A percentile compares a stretch with the other conserved stretches of the same genome.
Conservation (phyloP, 2,113 vertebrate genomes). For the Podiceps cristatus region DNA sequence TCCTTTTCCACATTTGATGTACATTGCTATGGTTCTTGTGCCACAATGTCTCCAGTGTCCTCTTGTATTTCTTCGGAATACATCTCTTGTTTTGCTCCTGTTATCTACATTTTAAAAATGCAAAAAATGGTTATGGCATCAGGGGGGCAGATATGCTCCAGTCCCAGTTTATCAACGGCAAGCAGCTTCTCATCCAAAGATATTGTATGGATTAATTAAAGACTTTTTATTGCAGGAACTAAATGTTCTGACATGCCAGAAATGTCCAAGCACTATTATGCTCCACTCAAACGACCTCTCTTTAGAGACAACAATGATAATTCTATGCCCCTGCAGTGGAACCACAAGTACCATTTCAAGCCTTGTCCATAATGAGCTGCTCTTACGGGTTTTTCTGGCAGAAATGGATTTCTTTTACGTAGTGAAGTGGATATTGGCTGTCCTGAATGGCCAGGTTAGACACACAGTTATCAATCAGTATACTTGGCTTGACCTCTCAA, state of each 20-base stretch:
- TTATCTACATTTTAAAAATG: background rate
- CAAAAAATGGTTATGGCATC: background rate
- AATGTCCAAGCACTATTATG: conserved; percentile 69
- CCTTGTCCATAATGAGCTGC: conserved; percentile 66
- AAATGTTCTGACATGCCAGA: conserved; percentile 74
- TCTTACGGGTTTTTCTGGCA: conserved; percentile 62
- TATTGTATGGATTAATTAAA: conserved; percentile 65
- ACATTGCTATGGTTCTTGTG: background rate
- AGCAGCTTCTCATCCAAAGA: conserved; percentile 51
- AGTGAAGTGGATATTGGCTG: conserved; percentile 48
- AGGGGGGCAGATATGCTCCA: background rate
- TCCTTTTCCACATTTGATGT: background rate
- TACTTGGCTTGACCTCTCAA: conserved; percentile 42
- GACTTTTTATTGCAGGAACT: conserved; percentile 66
- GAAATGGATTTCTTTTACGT: conserved; percentile 64
- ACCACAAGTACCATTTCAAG: conserved; percentile 53
- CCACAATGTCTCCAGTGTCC: background rate
- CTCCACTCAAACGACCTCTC: conserved; percentile 69
- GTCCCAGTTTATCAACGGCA: conserved; percentile 18
- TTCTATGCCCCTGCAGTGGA: conserved; percentile 72
- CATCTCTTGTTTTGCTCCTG: background rate
- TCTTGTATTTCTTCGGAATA: background rate
- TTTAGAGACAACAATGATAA: conserved; percentile 76
- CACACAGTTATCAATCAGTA: background rate
- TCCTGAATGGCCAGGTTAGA: conserved; percentile 3